These are phyloP conservation scores for Andricus curvator DNA, from an alignment of 2,888 invertebrate species.

Conservation along the genomic window DNA sequence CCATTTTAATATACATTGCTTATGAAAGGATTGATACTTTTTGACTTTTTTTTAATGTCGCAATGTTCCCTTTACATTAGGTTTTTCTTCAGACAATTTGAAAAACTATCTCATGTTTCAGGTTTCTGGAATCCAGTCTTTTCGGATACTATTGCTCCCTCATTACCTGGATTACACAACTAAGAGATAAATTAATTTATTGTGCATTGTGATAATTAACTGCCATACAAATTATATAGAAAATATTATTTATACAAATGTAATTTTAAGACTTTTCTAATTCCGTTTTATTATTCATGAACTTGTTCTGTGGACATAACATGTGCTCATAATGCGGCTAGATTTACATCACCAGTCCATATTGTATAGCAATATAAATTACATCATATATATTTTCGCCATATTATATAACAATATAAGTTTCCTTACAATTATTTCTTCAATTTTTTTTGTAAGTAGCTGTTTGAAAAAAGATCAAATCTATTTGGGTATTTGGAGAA, in stretches of 20 bases:
- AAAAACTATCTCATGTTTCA: conserved; percentile 51
- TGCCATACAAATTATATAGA: not conserved
- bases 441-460: no score
- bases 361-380: not conserved
- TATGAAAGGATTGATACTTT: no score
- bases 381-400: no score
- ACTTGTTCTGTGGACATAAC: not conserved
- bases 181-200: not conserved
- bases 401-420: not conserved
- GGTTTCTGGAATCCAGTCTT: conserved; percentile 77
- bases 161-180: conserved; percentile 22
- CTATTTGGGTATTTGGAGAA: not conserved
- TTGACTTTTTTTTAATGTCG: no score
- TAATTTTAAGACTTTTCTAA: not conserved
- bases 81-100: not conserved
- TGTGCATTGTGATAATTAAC: not conserved
- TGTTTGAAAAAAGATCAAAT: not conserved
- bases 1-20: no score
- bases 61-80: no score
- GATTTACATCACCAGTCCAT: not conserved
- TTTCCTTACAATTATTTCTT: not conserved
- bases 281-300: not conserved
- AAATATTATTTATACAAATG: not conserved
- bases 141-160: conserved; percentile 60
- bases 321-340: not conserved